phyloP scores from a whole-genome alignment of 1,140 invertebrate species.

The Popillia japonica region DNA sequence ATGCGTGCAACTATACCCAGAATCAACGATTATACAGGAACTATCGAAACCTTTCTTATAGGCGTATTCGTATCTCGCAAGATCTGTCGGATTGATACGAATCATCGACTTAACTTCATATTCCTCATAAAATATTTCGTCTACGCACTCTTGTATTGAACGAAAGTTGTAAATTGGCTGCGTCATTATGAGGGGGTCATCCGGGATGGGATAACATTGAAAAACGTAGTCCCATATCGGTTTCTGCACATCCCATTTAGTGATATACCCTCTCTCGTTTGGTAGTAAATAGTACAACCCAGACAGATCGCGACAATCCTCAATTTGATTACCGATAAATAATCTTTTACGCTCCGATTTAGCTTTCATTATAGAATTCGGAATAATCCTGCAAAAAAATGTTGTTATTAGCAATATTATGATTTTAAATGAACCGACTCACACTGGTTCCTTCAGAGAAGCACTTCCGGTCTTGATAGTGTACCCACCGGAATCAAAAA shows the following conservation, averaged over 20 bases:
- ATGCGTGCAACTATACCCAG: slow-evolving; percentile 93
- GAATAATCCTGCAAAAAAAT: slow-evolving; percentile 72
- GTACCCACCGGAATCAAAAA: slow-evolving; percentile 35
- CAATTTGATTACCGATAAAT: slow-evolving; percentile 93
- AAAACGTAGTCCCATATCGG: slow-evolving; percentile 97
- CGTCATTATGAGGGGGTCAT: slow-evolving; percentile 87
- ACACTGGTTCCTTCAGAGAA: slow-evolving; percentile 16
- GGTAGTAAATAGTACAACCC: slow-evolving; percentile 93
- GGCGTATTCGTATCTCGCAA: slow-evolving; percentile 72
- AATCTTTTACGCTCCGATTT: slow-evolving; percentile 93
- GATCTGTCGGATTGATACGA: slow-evolving; percentile 78
- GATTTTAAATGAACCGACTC: background rate
- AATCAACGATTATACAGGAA: slow-evolving; percentile 84
- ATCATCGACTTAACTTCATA: slow-evolving; percentile 90
- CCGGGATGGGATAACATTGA: slow-evolving; percentile 81
- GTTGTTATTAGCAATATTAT: background rate
- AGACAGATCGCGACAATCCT: slow-evolving; percentile 95
- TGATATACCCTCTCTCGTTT: slow-evolving; percentile 94
- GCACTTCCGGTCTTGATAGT: slow-evolving; percentile 5
- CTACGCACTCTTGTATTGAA: slow-evolving; percentile 91
- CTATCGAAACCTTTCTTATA: slow-evolving; percentile 38
- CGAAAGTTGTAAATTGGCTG: slow-evolving; percentile 96
- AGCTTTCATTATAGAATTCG: slow-evolving; percentile 98
- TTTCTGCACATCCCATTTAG: slow-evolving; percentile 96
- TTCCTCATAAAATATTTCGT: slow-evolving; percentile 98